A percentile compares a stretch with the other conserved stretches of the same genome.
phyloP scores from a whole-genome alignment of 2,113 vertebrate genomes.

The Neodon shergylaensis region DNA sequence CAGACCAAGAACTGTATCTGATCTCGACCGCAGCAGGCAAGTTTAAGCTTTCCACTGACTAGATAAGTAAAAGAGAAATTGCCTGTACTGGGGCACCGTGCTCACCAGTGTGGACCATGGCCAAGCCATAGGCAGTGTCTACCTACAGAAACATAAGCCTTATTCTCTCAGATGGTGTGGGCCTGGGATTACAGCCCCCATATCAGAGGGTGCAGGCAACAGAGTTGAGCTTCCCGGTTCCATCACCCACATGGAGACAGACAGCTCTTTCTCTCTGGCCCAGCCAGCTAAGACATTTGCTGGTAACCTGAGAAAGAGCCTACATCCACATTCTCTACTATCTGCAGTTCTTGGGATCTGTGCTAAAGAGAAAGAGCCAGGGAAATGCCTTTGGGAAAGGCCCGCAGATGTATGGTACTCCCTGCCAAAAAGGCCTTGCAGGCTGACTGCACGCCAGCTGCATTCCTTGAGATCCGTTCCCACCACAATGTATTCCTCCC shows the following conservation, averaged over 20 bases:
- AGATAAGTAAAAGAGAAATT: neutral
- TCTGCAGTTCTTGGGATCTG: neutral
- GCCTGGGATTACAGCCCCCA: neutral
- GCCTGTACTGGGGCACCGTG: too few relatives aligned
- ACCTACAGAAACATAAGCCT: neutral
- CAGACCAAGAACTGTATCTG: neutral
- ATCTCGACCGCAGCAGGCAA: rapidly evolving
- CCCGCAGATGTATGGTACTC: rapidly evolving
- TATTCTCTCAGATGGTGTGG: too few relatives aligned
- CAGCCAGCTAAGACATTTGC: neutral
- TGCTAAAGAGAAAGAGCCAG: neutral
- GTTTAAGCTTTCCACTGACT: rapidly evolving
- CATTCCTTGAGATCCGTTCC: rapidly evolving
- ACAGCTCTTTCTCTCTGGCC: neutral
- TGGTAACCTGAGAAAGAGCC: neutral
- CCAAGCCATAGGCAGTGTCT: neutral
- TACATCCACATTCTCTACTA: neutral
- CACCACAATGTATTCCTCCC: rapidly evolving
- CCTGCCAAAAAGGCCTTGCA: neutral
- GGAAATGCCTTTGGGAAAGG: neutral
- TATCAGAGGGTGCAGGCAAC: neutral
- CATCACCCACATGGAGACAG: neutral
- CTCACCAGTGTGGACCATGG: neutral
- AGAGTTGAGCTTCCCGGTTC: neutral
- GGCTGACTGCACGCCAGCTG: rapidly evolving